Base-by-base conservation (phyloP, 2,113 vertebrate genomes). In the Brevimyrus niger region DNA sequence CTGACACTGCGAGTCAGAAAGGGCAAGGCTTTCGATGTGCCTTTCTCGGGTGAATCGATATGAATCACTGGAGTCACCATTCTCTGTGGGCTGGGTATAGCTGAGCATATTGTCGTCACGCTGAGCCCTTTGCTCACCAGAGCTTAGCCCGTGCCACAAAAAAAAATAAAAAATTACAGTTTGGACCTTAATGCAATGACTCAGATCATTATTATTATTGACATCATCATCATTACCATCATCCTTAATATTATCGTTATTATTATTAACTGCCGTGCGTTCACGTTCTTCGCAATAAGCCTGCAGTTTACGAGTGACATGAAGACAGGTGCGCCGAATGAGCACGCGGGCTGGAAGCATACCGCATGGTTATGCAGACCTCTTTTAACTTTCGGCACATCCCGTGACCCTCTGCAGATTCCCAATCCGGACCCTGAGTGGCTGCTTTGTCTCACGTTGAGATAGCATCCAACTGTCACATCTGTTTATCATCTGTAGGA, bases 381-480 rank as follows among this genome's bases (percentile, higher is more conserved):
- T 44, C 42, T 2, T 84, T 47, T 47, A 7, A n/a, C 58, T 88
- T 31, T 7, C 61, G 8, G 61, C 46, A 69, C 83, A n/a, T 11
- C 23, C 42, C 11, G 23, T 38, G 55, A 47, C 44, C 58, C 42
- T 4, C n/a, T 4, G 27, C 89, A 47, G 55, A 69, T 47, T 55
- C 4, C 10, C 31, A 15, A 17, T 27, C n/a, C 4, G 3, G 35
- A 58, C 80, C 11, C 50, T 87, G 38, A 87, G 38, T 87, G 47
- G n/a, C 61, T 8, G n/a, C 31, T 87, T 90, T 73, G 89, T 55
- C 48, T 80, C 51, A 23, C 85, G 87, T 87, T 82, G 21, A 87
- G 86, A 90, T 58, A 90, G 82, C 69, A 87, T 82, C 85, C 89
- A 90, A 80, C 58, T 87, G 61, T 87, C 69, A 48, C 47, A 35